These are phyloP conservation scores for Nemotelus nigrinus DNA, from an alignment of 2,888 invertebrate genomes.

Conservation along the genomic window DNA sequence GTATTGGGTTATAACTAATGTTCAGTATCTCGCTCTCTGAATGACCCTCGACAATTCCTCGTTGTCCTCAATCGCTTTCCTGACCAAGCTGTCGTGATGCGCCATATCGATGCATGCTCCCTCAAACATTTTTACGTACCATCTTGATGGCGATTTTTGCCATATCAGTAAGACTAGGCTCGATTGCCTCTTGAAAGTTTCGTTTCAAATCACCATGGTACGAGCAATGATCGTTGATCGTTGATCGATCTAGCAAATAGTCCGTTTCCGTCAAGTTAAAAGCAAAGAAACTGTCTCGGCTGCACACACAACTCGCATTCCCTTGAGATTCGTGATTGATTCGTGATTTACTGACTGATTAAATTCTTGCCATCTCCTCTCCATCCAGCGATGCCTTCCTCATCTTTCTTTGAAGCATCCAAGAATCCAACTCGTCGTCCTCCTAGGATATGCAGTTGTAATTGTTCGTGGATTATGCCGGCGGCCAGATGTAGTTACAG, in stretches of 20 bases:
- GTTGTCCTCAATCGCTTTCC: conserved; percentile 80
- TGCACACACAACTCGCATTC: conserved; percentile 56
- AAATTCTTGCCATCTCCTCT: conserved; percentile 74
- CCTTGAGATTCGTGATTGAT: conserved; percentile 52
- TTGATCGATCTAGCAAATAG: conserved; percentile 69
- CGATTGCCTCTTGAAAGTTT: conserved; percentile 62
- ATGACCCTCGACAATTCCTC: conserved; percentile 79
- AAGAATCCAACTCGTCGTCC: conserved; percentile 60
- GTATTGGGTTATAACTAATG: conserved; percentile 73
- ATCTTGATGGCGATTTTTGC: conserved; percentile 71
- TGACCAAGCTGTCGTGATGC: conserved; percentile 74
- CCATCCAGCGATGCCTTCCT: conserved; percentile 67
- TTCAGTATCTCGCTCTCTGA: conserved; percentile 70
- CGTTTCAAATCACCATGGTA: conserved; percentile 70
- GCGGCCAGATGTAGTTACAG: no score
- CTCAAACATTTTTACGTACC: conserved; percentile 71
- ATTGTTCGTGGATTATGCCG: no score
- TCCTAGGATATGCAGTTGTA: conserved; percentile 55
- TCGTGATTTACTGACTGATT: conserved; percentile 72
- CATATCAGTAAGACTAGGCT: conserved; percentile 76
- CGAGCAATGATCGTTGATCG: conserved; percentile 68
- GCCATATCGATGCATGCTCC: conserved; percentile 67
- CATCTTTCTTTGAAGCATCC: conserved; percentile 64
- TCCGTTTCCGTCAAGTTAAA: conserved; percentile 66
- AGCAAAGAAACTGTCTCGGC: conserved; percentile 54